These are phyloP conservation scores for Poecilia picta DNA, from an alignment of 2,797 vertebrate genomes.

Conservation along the genomic window DNA sequence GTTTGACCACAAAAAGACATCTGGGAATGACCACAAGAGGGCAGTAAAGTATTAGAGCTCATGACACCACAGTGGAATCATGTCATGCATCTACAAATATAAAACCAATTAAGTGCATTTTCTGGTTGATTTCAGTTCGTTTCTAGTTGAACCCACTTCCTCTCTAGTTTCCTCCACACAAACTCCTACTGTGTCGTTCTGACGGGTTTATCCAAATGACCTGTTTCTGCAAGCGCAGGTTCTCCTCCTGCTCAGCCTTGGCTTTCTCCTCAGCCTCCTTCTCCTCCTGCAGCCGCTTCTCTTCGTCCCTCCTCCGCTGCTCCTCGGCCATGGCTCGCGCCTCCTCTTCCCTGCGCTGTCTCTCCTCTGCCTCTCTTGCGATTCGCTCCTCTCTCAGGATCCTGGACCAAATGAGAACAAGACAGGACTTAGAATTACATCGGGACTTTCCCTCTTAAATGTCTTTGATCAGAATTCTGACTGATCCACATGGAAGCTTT, in stretches of 20 bases:
- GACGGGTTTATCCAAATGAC: slow-evolving; percentile 38
- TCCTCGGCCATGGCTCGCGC: slow-evolving; percentile 82
- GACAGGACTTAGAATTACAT: not conserved
- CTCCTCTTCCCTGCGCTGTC: slow-evolving; percentile 83
- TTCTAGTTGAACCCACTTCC: not conserved
- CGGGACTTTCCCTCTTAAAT: slow-evolving; percentile 13
- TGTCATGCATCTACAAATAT: not conserved
- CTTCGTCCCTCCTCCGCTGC: slow-evolving; percentile 77
- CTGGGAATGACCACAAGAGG: slow-evolving; percentile 62
- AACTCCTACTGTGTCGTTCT: slow-evolving; percentile 1
- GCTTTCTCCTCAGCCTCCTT: slow-evolving; percentile 87
- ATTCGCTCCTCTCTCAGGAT: slow-evolving; percentile 83
- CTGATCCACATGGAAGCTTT: slow-evolving; percentile 2
- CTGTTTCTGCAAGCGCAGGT: slow-evolving; percentile 91
- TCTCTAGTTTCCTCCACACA: not conserved
- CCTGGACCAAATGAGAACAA: slow-evolving; percentile 62
- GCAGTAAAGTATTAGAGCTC: slow-evolving; percentile 21
- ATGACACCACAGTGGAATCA: not conserved
- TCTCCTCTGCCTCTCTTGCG: slow-evolving; percentile 84
- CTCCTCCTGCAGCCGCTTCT: slow-evolving; percentile 84
- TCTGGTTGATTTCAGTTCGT: not conserved
- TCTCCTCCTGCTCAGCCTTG: slow-evolving; percentile 87
- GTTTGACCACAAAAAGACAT: slow-evolving; percentile 31
- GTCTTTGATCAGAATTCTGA: not conserved
- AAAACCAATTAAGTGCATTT: slow-evolving; percentile 9